Percentiles rank a stretch among this genome's conserved stretches.
Evolutionary conservation across 2,113 vertebrate genomes (phyloP).

Genomic region (Microtus ochrogaster): DNA sequence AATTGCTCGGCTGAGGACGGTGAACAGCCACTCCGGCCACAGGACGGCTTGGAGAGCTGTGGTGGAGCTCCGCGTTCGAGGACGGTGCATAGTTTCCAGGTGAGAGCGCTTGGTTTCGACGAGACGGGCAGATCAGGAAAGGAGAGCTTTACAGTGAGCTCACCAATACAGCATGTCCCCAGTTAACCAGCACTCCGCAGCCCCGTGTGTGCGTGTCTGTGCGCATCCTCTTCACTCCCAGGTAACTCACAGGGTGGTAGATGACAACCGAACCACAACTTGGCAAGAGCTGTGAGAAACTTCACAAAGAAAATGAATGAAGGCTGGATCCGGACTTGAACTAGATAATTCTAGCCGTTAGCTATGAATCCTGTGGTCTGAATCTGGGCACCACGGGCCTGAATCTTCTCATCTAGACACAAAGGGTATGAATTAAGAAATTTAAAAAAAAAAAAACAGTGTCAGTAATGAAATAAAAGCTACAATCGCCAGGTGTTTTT

Average conservation of each 20-base stretch:
- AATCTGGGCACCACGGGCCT: background rate
- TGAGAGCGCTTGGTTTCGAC: slow-evolving; percentile 77
- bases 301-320: slow-evolving; percentile 33
- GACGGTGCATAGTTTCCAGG: slow-evolving; percentile 79
- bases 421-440: background rate
- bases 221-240: slow-evolving; percentile 50
- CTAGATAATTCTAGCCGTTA: background rate
- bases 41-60: background rate
- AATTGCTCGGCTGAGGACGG: slow-evolving; percentile 32
- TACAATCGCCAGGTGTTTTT: background rate
- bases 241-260: background rate
- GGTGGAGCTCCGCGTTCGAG: slow-evolving; percentile 39
- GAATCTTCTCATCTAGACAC: slow-evolving; percentile 49
- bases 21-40: slow-evolving; percentile 47
- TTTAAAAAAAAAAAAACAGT: background rate
- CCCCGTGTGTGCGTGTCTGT: slow-evolving; percentile 42
- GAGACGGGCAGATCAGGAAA: slow-evolving; percentile 63
- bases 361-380: background rate
- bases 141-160: slow-evolving; percentile 66
- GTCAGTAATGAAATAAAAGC: background rate
- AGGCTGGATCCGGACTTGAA: background rate
- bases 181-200: slow-evolving; percentile 47
- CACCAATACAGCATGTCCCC: slow-evolving; percentile 65
- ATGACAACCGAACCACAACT: slow-evolving; percentile 38
- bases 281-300: slow-evolving; percentile 76